phyloP scores from a whole-genome alignment of 2,888 invertebrate species.

The Mythimna loreyi region DNA sequence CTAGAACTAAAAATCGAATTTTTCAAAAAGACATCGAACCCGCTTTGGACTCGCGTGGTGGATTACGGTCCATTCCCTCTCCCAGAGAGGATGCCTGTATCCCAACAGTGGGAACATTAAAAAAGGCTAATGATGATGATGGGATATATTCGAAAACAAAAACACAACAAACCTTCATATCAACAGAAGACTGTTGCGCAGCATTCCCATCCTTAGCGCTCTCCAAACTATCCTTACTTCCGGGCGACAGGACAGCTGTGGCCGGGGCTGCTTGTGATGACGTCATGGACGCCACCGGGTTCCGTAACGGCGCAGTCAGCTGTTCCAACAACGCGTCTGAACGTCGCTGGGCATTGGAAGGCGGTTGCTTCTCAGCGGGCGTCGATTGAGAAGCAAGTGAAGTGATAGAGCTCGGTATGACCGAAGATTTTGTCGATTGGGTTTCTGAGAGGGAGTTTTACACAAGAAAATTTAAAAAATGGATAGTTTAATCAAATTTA shows the following conservation, averaged over 20 bases:
- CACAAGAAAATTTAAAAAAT: not conserved
- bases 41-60: too few relatives aligned
- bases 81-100: too few relatives aligned
- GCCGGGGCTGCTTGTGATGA: conserved; percentile 72
- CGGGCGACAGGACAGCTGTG: conserved; percentile 75
- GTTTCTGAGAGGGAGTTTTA: conserved; percentile 69
- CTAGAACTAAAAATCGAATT: too few relatives aligned
- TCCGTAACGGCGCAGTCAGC: conserved; percentile 84
- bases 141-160: too few relatives aligned
- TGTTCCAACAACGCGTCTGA: conserved; percentile 87
- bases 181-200: conserved; percentile 79
- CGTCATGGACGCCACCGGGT: conserved; percentile 75
- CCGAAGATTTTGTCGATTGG: conserved; percentile 83
- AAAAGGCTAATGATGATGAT: too few relatives aligned
- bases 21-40: too few relatives aligned
- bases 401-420: conserved; percentile 83
- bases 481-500: too few relatives aligned
- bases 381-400: conserved; percentile 83
- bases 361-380: conserved; percentile 81
- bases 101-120: too few relatives aligned
- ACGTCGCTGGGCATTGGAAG: conserved; percentile 83
- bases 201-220: conserved; percentile 79
- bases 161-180: conserved; percentile 80
- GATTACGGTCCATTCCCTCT: too few relatives aligned
- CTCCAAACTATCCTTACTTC: conserved; percentile 84